Conservation (phyloP, 2,797 vertebrate genomes). For the Acanthis flammea region DNA sequence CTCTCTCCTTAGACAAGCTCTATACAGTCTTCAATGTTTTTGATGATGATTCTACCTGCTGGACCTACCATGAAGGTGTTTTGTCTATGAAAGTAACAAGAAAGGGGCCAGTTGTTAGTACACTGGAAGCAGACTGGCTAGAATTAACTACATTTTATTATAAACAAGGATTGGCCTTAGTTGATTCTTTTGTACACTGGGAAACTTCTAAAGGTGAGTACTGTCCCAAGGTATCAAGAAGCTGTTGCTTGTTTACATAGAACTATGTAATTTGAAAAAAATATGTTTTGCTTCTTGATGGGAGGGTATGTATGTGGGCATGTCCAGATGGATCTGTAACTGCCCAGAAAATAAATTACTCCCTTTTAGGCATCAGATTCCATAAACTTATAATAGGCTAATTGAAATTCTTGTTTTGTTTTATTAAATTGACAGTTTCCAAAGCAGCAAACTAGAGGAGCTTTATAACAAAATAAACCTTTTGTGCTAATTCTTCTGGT, state of each 20-base stretch:
- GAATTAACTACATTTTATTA: slow-evolving; percentile 93
- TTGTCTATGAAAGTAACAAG: slow-evolving; percentile 91
- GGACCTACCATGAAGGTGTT: slow-evolving; percentile 90
- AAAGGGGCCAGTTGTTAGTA: slow-evolving; percentile 89
- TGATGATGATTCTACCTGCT: slow-evolving; percentile 80
- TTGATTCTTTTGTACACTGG: slow-evolving; percentile 95
- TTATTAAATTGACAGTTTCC: background rate
- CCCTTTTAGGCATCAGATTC: background rate
- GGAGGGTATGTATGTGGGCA: background rate
- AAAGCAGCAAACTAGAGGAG: background rate
- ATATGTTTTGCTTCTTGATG: background rate
- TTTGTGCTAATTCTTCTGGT: background rate
- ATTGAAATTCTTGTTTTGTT: background rate
- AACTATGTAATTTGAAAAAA: background rate
- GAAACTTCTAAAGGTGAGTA: slow-evolving; percentile 87
- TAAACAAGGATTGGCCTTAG: slow-evolving; percentile 90
- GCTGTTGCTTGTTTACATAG: background rate
- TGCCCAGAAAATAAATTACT: background rate
- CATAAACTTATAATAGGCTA: background rate
- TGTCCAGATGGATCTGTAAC: background rate
- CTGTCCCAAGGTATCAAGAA: background rate
- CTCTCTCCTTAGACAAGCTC: slow-evolving; percentile 63
- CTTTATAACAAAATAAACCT: background rate
- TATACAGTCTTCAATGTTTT: slow-evolving; percentile 79
- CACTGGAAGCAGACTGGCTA: slow-evolving; percentile 95